phyloP scores from a whole-genome alignment of 2,797 vertebrate genomes.

The Characodon lateralis region DNA sequence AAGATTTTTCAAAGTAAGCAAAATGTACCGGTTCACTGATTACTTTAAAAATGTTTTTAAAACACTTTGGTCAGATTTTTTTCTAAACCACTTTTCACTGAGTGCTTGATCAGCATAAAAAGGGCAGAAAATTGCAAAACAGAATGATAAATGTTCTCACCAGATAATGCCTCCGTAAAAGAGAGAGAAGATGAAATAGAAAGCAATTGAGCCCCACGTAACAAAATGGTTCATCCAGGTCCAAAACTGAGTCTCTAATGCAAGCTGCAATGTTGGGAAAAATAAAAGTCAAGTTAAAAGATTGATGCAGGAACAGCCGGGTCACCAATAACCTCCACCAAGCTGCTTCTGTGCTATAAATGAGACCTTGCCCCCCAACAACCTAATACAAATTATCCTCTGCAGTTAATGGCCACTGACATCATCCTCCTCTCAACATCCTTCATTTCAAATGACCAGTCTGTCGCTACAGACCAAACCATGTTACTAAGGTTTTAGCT shows the following conservation, averaged over 20 bases:
- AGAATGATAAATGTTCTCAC: constrained; percentile 73
- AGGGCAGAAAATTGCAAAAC: not conserved
- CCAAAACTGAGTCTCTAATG: constrained; percentile 98
- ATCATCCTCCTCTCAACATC: constrained; percentile 37
- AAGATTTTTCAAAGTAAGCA: not conserved
- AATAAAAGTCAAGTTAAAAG: constrained; percentile 25
- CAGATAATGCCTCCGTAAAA: constrained; percentile 98
- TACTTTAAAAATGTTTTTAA: not conserved
- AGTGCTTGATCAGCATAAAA: not conserved
- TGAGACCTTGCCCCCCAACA: constrained; percentile 26
- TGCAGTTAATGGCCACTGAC: constrained; percentile 38
- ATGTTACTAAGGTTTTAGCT: not conserved
- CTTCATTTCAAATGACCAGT: constrained; percentile 21
- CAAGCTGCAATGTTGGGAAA: constrained; percentile 80
- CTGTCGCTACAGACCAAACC: constrained; percentile 10
- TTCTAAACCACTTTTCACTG: not conserved
- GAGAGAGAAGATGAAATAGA: constrained; percentile 98
- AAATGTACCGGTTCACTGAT: not conserved
- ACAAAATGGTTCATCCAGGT: constrained; percentile 99
- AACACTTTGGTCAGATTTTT: not conserved
- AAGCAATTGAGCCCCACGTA: constrained; percentile 97
- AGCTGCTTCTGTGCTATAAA: constrained; percentile 23
- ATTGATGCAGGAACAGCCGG: constrained; percentile 1
- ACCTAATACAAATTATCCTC: constrained; percentile 28
- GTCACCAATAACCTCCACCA: constrained; percentile 36